These are phyloP conservation scores for Oceanites oceanicus DNA, from an alignment of 2,113 vertebrate species.

Conservation along the genomic window DNA sequence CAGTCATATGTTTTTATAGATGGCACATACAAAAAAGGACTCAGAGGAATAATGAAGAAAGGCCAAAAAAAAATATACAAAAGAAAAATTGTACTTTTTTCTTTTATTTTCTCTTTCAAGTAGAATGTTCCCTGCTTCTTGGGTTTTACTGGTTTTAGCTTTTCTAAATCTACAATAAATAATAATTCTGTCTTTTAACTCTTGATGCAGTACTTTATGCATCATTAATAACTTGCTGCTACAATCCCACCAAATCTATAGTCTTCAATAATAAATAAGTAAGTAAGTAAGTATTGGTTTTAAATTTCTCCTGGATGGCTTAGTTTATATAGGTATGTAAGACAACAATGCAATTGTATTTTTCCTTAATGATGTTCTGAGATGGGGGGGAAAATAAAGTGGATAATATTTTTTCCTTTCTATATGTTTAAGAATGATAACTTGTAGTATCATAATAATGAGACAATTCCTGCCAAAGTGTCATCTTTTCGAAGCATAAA, in stretches of 20 bases:
- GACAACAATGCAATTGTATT: neutral
- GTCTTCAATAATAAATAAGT: neutral
- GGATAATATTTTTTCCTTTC: neutral
- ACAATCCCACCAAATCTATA: neutral
- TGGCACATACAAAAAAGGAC: neutral
- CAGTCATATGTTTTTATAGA: neutral
- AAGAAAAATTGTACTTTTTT: neutral
- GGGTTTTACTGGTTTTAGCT: neutral
- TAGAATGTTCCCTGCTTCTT: neutral
- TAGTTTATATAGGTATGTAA: neutral
- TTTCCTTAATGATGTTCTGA: neutral
- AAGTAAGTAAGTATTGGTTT: neutral
- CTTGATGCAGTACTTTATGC: neutral
- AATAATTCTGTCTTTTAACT: neutral
- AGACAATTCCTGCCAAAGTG: neutral
- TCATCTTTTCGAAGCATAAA: neutral
- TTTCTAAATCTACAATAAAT: neutral
- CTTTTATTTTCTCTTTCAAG: neutral
- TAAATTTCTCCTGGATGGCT: neutral
- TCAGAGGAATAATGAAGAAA: neutral
- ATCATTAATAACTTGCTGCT: neutral
- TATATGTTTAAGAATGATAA: neutral
- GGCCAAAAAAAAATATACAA: neutral
- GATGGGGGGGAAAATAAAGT: neutral
- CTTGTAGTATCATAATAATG: neutral